These are phyloP conservation scores for Onychorhynchus coronatus DNA, from an alignment of 2,113 vertebrate genomes.

Conservation along the genomic window DNA sequence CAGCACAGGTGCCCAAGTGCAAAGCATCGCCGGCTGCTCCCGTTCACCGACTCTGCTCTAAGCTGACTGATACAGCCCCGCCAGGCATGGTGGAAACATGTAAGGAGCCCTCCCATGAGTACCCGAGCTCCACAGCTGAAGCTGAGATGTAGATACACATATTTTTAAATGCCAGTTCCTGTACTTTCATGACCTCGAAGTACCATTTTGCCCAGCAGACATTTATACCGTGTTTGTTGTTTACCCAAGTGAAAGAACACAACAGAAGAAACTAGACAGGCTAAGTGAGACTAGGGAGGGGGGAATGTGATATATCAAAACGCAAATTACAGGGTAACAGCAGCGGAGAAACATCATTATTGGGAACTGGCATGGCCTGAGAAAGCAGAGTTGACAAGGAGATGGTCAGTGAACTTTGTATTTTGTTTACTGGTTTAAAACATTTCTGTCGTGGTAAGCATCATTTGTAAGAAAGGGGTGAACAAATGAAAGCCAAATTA, in stretches of 20 bases:
- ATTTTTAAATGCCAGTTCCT: slow-evolving; percentile 33
- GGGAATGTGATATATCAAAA: background rate
- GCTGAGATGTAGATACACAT: background rate
- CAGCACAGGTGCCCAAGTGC: background rate
- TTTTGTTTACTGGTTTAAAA: slow-evolving; percentile 48
- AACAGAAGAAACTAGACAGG: background rate
- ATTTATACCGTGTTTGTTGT: slow-evolving; percentile 26
- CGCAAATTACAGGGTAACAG: background rate
- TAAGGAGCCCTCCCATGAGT: background rate
- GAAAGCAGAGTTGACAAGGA: slow-evolving; percentile 39
- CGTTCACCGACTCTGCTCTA: background rate
- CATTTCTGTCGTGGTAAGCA: background rate
- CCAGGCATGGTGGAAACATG: background rate
- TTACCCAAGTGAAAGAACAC: slow-evolving; percentile 45
- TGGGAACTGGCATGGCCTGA: background rate
- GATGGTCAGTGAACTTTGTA: slow-evolving; percentile 6
- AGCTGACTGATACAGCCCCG: background rate
- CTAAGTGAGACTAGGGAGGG: background rate
- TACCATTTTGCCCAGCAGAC: slow-evolving; percentile 50
- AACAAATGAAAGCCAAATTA: slow-evolving; percentile 30
- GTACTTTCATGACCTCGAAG: slow-evolving; percentile 12
- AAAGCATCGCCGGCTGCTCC: background rate
- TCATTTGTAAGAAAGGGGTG: background rate
- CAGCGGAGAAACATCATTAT: background rate
- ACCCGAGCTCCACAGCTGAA: background rate